Evolutionary conservation across 2,113 vertebrate species (phyloP).

Genomic region (Phocoena phocoena): DNA sequence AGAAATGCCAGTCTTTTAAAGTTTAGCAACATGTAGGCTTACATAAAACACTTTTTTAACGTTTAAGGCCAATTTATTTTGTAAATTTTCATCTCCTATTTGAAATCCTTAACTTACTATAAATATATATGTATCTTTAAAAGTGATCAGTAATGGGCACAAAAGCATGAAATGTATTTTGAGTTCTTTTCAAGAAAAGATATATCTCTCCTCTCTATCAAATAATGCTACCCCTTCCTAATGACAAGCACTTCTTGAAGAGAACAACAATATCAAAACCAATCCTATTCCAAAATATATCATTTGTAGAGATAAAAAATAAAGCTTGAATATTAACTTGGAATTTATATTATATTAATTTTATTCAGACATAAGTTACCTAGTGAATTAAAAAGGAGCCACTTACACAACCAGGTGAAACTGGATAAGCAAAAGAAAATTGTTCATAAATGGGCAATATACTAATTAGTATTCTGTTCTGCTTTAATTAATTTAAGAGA

Average conservation of each 20-base stretch:
- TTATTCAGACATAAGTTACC: constrained; percentile 31
- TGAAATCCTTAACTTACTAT: background rate
- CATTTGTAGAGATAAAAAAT: constrained; percentile 12
- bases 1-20: constrained; percentile 9
- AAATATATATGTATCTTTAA: background rate
- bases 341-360: background rate
- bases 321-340: constrained; percentile 27
- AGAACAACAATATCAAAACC: constrained; percentile 3
- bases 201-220: background rate
- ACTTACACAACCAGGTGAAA: constrained; percentile 34
- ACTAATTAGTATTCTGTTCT: background rate
- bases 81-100: background rate
- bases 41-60: background rate
- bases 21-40: background rate
- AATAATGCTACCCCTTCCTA: constrained; percentile 41
- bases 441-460: constrained; percentile 27
- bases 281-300: background rate
- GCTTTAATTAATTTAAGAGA: constrained; percentile 49
- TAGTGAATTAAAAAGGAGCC: constrained; percentile 33
- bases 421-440: constrained; percentile 30
- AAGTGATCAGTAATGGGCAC: background rate
- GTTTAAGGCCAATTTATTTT: background rate
- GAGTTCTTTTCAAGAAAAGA: constrained; percentile 41
- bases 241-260: constrained; percentile 44
- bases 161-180: constrained; percentile 25